These are phyloP conservation scores for Protobothrops flavoviridis DNA, from an alignment of 2,113 vertebrate species.

Conservation along the genomic window DNA sequence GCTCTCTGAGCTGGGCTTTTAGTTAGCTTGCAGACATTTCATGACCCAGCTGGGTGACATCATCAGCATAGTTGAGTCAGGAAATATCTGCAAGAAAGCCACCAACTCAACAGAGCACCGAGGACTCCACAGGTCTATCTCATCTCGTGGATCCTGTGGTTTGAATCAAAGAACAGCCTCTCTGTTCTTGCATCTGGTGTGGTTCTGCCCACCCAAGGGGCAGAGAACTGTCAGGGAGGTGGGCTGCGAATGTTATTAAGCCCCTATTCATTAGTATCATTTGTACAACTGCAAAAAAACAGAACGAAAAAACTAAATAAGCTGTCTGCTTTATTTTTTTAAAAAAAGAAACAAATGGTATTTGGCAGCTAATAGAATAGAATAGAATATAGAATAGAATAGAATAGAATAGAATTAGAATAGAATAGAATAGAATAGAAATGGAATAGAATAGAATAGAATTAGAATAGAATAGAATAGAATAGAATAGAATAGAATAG, in stretches of 20 bases:
- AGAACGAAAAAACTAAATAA: background rate
- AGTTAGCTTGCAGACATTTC: background rate
- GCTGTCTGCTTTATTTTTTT: background rate
- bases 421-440: too few relatives aligned
- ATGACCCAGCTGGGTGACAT: background rate
- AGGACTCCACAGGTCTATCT: background rate
- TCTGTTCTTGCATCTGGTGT: background rate
- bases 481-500: too few relatives aligned
- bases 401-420: too few relatives aligned
- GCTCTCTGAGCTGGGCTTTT: background rate
- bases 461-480: too few relatives aligned
- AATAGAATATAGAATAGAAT: too few relatives aligned
- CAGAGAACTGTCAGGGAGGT: background rate
- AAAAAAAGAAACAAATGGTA: background rate
- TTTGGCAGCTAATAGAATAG: background rate
- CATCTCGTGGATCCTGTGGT: background rate
- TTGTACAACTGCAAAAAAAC: background rate
- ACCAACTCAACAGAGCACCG: too few relatives aligned
- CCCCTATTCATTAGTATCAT: background rate
- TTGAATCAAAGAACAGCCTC: background rate
- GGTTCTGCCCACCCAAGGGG: background rate
- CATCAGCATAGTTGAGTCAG: background rate
- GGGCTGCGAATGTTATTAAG: background rate
- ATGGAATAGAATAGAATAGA: too few relatives aligned
- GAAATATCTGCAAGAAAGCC: too few relatives aligned